phyloP scores from a whole-genome alignment of 2,888 invertebrate species.

The Oeneis ivallda region DNA sequence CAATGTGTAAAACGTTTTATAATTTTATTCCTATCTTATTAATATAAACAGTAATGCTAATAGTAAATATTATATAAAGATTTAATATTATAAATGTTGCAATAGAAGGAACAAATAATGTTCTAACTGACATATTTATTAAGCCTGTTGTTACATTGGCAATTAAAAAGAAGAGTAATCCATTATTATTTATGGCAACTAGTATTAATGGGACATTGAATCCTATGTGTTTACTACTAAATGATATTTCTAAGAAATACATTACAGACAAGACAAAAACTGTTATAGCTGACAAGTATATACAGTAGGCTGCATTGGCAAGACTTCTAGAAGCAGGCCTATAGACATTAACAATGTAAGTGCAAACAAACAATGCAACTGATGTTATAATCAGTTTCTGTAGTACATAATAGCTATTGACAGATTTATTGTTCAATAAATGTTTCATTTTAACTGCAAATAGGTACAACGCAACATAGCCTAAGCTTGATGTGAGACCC shows the following conservation, averaged over 20 bases:
- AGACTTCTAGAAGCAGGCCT: conserved; percentile 88
- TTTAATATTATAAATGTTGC: conserved; percentile 79
- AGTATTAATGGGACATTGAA: conserved; percentile 80
- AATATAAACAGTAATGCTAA: conserved; percentile 56
- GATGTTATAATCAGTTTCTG: conserved; percentile 46
- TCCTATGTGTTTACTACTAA: conserved; percentile 50
- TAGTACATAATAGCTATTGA: conserved; percentile 46
- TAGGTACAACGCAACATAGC: conserved; percentile 92
- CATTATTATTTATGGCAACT: conserved; percentile 89
- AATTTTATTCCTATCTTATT: conserved; percentile 71
- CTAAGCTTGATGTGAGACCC: conserved; percentile 92
- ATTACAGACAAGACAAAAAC: conserved; percentile 78
- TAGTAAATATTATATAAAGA: conserved; percentile 78
- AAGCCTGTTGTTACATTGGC: conserved; percentile 93
- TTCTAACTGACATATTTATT: conserved; percentile 87
- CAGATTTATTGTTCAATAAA: conserved; percentile 65
- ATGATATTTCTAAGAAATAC: conserved; percentile 79
- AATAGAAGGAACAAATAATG: conserved; percentile 72
- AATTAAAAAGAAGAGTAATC: conserved; percentile 90
- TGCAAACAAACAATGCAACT: conserved; percentile 64
- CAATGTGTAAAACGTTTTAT: conserved; percentile 40
- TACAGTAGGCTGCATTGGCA: conserved; percentile 90
- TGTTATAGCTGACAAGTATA: conserved; percentile 88
- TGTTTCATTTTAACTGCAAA: conserved; percentile 85
- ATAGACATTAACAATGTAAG: conserved; percentile 70